Evolutionary conservation across 2,888 invertebrate species (phyloP), one percentile per base, ranked within the genome.

Genomic region (Nycteola revayana): DNA sequence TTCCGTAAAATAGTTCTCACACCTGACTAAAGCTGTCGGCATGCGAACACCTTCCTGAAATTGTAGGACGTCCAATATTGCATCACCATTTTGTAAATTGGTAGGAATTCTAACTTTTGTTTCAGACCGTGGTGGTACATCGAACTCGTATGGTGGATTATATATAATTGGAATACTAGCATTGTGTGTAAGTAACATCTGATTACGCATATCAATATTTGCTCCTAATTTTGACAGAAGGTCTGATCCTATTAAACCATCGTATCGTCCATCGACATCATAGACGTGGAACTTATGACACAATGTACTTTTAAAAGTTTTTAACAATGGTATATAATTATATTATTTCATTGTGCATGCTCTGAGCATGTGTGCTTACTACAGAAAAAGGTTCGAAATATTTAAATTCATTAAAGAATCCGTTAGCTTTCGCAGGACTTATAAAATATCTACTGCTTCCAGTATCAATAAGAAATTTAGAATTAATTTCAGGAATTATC

Each of bases 381-480:
- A 48, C 45, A 7, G 32, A 11, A 25, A 53, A 47, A 11, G 36
- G 31, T 28, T 53, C 42, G 7, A 27, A 8, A 8, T 18, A 17
- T 22, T 14, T 35, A 30, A 24, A 25, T 5, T 30, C 6, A 18
- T 6, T 5, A 18, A 18, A 18, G 6, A 18, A 18, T 5, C 6
- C 6, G 3, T 18, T 6, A 3, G 18, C 18, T 5, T 5, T 3
- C 6, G 3, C 18, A 3, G 18, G 18, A 5, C 18, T 18, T 18
- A 18, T 4, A 9, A 47, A 49, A 7, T 37, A 45, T 10, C 52
- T n/a, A 1, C 32, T 28, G 9, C 49, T 44, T n/a, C 47, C 53
- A 1, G 53, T 47, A 10, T 53, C 49, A 7, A 49, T 44, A 32
- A 49, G 39, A 20, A 46, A 40, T 23, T 28, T 40, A 6, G 42